A percentile compares a stretch with the other conserved stretches of the same genome.
Conservation (phyloP, 2,797 vertebrate species). For the Anas georgica region DNA sequence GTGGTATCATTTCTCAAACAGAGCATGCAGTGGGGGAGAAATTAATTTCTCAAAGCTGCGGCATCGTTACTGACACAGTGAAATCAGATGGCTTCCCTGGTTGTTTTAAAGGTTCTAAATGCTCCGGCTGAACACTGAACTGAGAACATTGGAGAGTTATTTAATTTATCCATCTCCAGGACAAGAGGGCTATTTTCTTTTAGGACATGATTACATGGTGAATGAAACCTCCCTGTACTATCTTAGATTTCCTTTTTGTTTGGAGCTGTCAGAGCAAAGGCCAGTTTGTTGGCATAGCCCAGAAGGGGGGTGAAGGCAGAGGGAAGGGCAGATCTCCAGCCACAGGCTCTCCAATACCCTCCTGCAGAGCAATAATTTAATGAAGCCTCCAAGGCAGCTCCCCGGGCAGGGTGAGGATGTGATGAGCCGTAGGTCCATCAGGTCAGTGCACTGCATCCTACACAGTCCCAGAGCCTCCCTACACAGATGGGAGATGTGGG, state of each 20-base stretch:
- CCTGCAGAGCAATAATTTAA: background rate
- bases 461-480: background rate
- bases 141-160: conserved; percentile 5
- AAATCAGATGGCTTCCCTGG: conserved; percentile 48
- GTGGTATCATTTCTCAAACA: conserved; percentile 61
- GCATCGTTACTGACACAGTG: conserved; percentile 53
- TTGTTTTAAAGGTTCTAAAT: conserved; percentile 40
- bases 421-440: background rate
- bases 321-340: background rate
- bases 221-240: background rate
- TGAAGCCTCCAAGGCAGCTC: background rate
- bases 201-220: background rate
- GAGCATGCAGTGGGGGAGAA: conserved; percentile 56
- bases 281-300: background rate
- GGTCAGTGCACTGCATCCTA: background rate
- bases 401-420: background rate
- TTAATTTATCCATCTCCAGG: conserved; percentile 4
- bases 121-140: background rate
- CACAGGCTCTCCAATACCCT: background rate
- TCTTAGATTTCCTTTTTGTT: background rate
- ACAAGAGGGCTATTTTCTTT: conserved; percentile 28
- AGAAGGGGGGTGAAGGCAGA: background rate
- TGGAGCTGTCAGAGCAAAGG: background rate
- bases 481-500: rapidly evolving
- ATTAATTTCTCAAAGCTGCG: conserved; percentile 60